These are phyloP conservation scores for Cathartes aura DNA, from an alignment of 2,113 vertebrate genomes.

Conservation along the genomic window DNA sequence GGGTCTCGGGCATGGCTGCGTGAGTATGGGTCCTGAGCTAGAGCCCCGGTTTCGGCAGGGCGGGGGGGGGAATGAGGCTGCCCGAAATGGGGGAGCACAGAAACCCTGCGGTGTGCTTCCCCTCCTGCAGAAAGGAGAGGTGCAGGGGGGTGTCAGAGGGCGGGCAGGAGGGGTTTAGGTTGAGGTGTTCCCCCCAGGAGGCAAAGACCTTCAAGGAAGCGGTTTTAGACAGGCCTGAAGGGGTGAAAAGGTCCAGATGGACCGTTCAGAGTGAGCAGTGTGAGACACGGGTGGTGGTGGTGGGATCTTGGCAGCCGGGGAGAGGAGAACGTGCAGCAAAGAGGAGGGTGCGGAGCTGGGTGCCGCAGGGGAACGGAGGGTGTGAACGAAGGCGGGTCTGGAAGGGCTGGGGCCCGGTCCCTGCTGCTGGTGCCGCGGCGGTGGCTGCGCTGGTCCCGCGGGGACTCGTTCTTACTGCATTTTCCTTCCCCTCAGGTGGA, in stretches of 20 bases:
- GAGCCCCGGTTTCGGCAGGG: background rate
- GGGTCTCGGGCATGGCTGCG: constrained; percentile 49
- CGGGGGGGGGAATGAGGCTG: too few relatives aligned
- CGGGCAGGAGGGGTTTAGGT: background rate
- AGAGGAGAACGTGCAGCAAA: background rate
- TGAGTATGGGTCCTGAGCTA: constrained; percentile 54
- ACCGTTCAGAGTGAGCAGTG: too few relatives aligned
- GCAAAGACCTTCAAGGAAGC: background rate
- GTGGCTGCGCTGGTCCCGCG: background rate
- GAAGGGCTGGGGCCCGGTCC: background rate
- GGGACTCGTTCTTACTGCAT: background rate
- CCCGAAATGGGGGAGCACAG: background rate
- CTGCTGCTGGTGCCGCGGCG: background rate
- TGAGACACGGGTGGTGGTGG: accelerated
- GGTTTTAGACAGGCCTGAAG: background rate
- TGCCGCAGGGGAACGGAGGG: accelerated
- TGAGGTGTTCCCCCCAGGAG: background rate
- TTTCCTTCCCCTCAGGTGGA: constrained; percentile 78
- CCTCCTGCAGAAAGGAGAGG: background rate
- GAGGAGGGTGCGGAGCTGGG: accelerated
- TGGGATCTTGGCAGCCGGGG: background rate
- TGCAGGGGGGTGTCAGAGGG: background rate
- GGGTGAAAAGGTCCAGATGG: background rate
- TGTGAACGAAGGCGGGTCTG: background rate
- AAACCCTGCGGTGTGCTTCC: background rate